These are phyloP conservation scores for Anhinga anhinga DNA, from an alignment of 2,113 vertebrate species.

Conservation along the genomic window DNA sequence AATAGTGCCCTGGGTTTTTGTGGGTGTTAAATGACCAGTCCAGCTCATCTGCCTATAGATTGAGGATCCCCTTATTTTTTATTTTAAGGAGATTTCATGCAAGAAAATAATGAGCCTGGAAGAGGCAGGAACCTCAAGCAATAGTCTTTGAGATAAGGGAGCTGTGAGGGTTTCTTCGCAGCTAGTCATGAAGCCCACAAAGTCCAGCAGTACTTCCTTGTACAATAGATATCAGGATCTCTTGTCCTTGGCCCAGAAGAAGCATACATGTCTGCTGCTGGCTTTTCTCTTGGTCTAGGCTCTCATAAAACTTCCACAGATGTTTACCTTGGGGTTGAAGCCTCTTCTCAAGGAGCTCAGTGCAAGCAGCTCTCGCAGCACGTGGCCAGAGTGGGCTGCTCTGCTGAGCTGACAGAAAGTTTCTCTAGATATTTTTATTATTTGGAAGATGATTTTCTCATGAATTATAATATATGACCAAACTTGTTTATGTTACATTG, in stretches of 20 bases:
- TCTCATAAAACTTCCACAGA: slow-evolving; percentile 3
- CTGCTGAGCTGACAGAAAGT: background rate
- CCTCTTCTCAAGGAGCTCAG: background rate
- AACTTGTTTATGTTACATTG: background rate
- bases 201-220: background rate
- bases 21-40: background rate
- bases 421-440: background rate
- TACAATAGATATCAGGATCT: background rate
- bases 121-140: background rate
- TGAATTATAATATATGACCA: background rate
- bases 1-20: fast-evolving
- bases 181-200: background rate
- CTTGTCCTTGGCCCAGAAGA: background rate
- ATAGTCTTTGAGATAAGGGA: background rate
- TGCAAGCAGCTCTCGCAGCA: background rate
- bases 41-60: background rate
- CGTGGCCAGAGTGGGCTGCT: background rate
- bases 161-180: background rate
- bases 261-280: background rate
- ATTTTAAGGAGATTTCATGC: background rate
- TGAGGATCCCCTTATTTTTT: background rate
- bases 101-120: background rate
- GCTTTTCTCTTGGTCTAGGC: background rate
- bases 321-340: background rate
- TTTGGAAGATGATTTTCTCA: background rate